phyloP scores from a whole-genome alignment of 2,797 vertebrate genomes.

The Botia kubotai region DNA sequence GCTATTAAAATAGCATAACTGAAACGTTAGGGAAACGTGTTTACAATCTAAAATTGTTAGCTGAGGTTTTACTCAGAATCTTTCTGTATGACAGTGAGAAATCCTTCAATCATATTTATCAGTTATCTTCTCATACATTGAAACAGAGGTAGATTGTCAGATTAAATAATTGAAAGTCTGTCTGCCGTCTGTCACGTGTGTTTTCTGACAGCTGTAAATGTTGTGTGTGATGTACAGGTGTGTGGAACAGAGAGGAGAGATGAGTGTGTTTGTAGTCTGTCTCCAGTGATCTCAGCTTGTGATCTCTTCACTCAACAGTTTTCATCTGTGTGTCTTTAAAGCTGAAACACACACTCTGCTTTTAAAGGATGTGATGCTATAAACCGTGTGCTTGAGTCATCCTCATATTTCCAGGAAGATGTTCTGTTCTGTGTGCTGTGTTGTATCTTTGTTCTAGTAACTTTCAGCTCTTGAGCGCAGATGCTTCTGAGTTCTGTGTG shows the following conservation, averaged over 20 bases:
- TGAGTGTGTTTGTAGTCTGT: neutral
- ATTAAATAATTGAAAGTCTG: too few species aligned
- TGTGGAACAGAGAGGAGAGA: neutral
- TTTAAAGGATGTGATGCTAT: constrained; percentile 14
- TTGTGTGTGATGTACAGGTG: neutral
- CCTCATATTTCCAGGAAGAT: neutral
- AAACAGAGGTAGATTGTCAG: too few species aligned
- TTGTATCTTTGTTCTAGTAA: neutral
- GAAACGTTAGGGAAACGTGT: too few species aligned
- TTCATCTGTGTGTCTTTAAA: constrained; percentile 45
- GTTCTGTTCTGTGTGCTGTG: neutral
- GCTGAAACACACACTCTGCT: constrained; percentile 38
- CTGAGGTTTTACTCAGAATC: too few species aligned
- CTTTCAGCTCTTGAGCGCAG: neutral
- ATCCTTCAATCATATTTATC: too few species aligned
- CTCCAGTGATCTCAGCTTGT: constrained; percentile 34
- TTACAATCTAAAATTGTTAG: too few species aligned
- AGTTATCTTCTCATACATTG: too few species aligned
- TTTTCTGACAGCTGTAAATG: neutral
- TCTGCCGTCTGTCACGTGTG: too few species aligned
- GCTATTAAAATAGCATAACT: too few species aligned
- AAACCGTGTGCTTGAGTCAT: neutral
- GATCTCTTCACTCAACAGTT: neutral
- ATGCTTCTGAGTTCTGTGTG: too few species aligned
- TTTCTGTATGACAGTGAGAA: too few species aligned